phyloP scores from a whole-genome alignment of 2,888 invertebrate genomes.

The Copidosoma aretas region DNA sequence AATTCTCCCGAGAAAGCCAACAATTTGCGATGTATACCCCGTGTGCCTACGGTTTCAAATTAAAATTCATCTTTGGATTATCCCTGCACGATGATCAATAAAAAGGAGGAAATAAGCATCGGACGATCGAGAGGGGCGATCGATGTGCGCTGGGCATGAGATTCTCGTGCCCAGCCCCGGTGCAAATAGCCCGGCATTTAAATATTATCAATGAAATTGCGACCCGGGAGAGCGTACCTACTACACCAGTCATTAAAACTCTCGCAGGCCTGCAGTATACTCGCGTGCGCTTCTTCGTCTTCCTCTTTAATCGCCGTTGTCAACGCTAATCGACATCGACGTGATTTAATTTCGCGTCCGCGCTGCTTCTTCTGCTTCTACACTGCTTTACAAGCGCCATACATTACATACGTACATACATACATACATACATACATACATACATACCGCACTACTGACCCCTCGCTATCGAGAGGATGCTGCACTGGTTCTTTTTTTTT shows the following conservation, averaged over 20 bases:
- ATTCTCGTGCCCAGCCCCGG: no score
- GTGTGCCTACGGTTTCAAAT: no score
- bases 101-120: neutral
- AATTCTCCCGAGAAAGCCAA: neutral
- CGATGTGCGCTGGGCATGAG: no score
- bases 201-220: conserved; percentile 61
- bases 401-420: no score
- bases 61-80: neutral
- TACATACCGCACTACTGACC: conserved; percentile 6
- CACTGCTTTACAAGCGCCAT: neutral
- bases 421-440: no score
- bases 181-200: conserved; percentile 60
- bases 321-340: conserved; percentile 57
- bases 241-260: conserved; percentile 10
- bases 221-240: conserved; percentile 40
- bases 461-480: neutral
- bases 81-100: neutral
- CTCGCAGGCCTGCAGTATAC: neutral
- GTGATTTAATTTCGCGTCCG: conserved; percentile 55
- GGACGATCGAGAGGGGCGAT: neutral
- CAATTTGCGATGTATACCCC: neutral
- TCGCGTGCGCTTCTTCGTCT: neutral
- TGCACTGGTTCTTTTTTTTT: conserved; percentile 3
- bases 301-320: conserved; percentile 55
- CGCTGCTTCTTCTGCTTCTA: no score